Base-by-base conservation (phyloP, 1,140 invertebrate species). In the Drosophila guanche region DNA sequence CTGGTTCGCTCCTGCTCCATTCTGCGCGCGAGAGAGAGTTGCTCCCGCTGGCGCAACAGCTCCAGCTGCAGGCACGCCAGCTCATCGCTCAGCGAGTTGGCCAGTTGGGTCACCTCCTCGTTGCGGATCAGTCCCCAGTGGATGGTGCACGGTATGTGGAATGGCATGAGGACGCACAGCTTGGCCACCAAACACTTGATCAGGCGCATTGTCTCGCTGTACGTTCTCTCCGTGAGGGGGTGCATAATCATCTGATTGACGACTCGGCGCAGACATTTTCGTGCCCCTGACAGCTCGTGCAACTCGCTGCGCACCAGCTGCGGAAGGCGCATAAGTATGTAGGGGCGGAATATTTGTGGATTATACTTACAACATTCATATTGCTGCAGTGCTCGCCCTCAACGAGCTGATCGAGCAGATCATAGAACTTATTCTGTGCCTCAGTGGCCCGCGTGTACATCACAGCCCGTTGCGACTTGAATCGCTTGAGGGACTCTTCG, bases 351-450 rank as follows among this genome's bases (percentile, higher is more conserved):
- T 33, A 33, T 8, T 8, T 4, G 8, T 41, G 43, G 6, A 46
- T n/a, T n/a, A n/a, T n/a, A n/a, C 46, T 14, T 33, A 51, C 48
- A 5, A 12, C 1, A 4, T 51, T 51, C 48, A 51, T 51, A 7
- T 51, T 25, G 22, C 10, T 51, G 10, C 23, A 25, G 3, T 25
- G 16, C 48, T 51, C 48, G 7, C 23, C 23, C n/a, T 27, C n/a
- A 5, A 51, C n/a, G 10, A 51, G n/a, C 8, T 33, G 22, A 7
- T 51, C 48, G n/a, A 51, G 23, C 4, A 51, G 23, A 7, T 33
- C 48, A 10, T 14, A 51, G 14, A 51, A 51, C 48, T 51, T 51
- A 23, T n/a, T 10, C 48, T 51, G 48, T 2, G 23, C 14, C 25
- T 33, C 48, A 7, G n/a, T n/a, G 5, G 48, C 48, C 3, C 48